phyloP scores from a whole-genome alignment of 2,888 invertebrate genomes.

The Elysia crispata region DNA sequence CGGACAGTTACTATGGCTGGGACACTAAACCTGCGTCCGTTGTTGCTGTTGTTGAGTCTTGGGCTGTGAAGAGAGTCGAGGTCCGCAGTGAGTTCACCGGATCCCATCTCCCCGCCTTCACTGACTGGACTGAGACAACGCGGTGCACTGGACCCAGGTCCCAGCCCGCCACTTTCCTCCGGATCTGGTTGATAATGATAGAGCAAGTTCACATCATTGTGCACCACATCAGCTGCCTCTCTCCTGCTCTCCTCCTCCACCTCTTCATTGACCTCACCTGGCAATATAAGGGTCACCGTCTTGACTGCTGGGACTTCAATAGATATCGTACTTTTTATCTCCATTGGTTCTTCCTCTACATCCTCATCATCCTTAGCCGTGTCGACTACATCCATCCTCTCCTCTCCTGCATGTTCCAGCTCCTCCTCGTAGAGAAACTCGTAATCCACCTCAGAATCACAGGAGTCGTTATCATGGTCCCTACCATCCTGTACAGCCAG shows the following conservation, averaged over 20 bases:
- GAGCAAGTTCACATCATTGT: slow-evolving; percentile 56
- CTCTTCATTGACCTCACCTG: slow-evolving; percentile 1
- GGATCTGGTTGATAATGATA: slow-evolving; percentile 51
- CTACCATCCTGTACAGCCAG: slow-evolving; percentile 15
- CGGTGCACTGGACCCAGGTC: neutral
- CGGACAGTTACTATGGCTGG: slow-evolving; percentile 54
- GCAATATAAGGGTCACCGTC: slow-evolving; percentile 19
- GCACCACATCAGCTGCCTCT: slow-evolving; percentile 49
- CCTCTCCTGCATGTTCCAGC: slow-evolving; percentile 32
- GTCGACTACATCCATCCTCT: slow-evolving; percentile 29
- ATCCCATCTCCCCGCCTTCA: slow-evolving; percentile 53
- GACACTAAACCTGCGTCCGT: slow-evolving; percentile 59
- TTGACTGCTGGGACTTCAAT: too few species aligned
- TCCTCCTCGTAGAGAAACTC: neutral
- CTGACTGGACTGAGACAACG: slow-evolving; percentile 57
- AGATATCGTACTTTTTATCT: neutral
- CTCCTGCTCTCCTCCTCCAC: slow-evolving; percentile 44
- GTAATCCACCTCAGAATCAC: slow-evolving; percentile 7
- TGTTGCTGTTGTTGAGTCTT: slow-evolving; percentile 11
- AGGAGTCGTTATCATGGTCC: slow-evolving; percentile 42
- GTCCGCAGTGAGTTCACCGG: slow-evolving; percentile 51
- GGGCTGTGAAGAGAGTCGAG: too few species aligned
- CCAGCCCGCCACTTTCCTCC: slow-evolving; percentile 47
- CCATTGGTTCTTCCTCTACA: slow-evolving; percentile 44
- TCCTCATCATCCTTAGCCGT: slow-evolving; percentile 26